Evolutionary conservation across 2,113 vertebrate genomes (phyloP).

Genomic region (Gasterosteus aculeatus): DNA sequence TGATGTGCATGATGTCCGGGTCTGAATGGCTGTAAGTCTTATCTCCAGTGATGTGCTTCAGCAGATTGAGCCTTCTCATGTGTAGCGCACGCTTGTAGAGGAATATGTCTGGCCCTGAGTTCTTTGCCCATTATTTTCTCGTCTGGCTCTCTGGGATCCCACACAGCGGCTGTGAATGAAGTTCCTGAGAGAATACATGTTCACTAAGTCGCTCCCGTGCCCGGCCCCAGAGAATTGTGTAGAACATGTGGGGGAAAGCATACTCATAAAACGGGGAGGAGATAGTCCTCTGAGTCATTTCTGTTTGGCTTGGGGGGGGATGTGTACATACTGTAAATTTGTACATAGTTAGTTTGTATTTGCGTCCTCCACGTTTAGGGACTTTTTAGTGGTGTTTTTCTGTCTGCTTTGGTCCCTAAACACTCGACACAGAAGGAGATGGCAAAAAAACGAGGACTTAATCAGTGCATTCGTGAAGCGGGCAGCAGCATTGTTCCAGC

Average conservation of each 20-base stretch:
- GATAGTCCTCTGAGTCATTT: conserved; percentile 17
- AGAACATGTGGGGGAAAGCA: neutral
- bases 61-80: conserved; percentile 42
- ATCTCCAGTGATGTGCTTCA: conserved; percentile 33
- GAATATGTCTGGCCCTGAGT: conserved; percentile 18
- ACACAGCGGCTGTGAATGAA: conserved; percentile 4
- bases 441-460: conserved; percentile 35
- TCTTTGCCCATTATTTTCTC: conserved; percentile 13
- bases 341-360: conserved; percentile 58
- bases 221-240: conserved; percentile 15
- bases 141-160: conserved; percentile 18
- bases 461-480: conserved; percentile 32
- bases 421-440: conserved; percentile 34
- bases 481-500: conserved; percentile 20
- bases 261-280: neutral
- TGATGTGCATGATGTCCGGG: conserved; percentile 29
- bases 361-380: conserved; percentile 27
- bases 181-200: conserved; percentile 29
- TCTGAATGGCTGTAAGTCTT: conserved; percentile 35
- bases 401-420: conserved; percentile 34
- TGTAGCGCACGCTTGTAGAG: conserved; percentile 12
- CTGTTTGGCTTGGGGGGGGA: conserved; percentile 22
- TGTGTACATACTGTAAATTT: conserved; percentile 64
- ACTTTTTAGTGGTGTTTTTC: conserved; percentile 19
- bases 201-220: neutral